These are phyloP conservation scores for Gymnothorax javanicus DNA, from an alignment of 2,797 vertebrate genomes.

Conservation along the genomic window DNA sequence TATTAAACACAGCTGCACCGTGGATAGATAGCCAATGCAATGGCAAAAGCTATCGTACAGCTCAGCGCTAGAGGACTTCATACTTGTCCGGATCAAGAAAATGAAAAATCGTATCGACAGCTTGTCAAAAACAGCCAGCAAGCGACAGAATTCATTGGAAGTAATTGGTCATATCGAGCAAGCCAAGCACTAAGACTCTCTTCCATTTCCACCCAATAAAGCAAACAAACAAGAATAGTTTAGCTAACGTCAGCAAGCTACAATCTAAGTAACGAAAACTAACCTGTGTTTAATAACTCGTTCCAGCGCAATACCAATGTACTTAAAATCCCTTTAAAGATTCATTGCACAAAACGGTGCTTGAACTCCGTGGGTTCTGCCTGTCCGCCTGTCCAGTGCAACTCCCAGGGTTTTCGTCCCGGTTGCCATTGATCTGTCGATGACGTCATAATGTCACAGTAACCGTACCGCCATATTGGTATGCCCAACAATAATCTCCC, in stretches of 20 bases:
- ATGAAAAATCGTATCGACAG: neutral
- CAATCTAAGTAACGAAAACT: neutral
- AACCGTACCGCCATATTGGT: too few relatives aligned
- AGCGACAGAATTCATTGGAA: neutral
- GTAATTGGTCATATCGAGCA: neutral
- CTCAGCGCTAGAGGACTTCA: neutral
- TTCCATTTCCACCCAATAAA: neutral
- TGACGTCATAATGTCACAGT: too few relatives aligned
- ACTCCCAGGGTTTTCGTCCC: too few relatives aligned
- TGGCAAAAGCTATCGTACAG: neutral
- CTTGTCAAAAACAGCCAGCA: neutral
- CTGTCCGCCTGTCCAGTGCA: neutral
- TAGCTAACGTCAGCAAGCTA: too few relatives aligned
- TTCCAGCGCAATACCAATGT: neutral
- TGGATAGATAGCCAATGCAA: neutral
- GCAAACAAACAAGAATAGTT: neutral
- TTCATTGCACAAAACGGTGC: neutral
- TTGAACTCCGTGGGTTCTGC: neutral
- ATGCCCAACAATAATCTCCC: too few relatives aligned
- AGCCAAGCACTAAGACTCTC: neutral
- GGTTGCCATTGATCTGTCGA: too few relatives aligned
- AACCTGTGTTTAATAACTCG: neutral
- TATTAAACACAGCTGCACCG: neutral
- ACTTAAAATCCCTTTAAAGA: constrained; percentile 19
- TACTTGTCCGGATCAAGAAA: neutral